Evolutionary conservation across 1,140 invertebrate species (phyloP).

Genomic region (Drosophila funebris): DNA sequence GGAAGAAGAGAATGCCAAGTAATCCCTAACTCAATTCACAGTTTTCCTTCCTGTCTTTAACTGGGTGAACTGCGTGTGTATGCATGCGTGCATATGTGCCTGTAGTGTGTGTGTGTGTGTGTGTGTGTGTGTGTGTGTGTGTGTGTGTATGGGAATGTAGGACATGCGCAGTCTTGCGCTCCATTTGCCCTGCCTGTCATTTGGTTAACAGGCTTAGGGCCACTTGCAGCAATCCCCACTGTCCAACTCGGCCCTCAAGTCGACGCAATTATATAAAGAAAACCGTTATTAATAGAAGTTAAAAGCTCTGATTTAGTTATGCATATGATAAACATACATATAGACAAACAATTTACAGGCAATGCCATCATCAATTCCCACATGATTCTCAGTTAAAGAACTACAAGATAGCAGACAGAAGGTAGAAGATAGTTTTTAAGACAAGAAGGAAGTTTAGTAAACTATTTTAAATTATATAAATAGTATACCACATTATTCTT

Average conservation of each 20-base stretch:
- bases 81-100: neutral
- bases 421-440: no score
- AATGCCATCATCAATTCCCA: no score
- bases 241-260: conserved; percentile 5
- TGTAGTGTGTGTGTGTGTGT: neutral
- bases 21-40: conserved; percentile 9
- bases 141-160: conserved; percentile 48
- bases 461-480: no score
- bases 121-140: neutral
- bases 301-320: neutral
- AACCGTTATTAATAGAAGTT: neutral
- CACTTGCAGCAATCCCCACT: conserved; percentile 46
- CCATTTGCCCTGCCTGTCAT: conserved; percentile 26
- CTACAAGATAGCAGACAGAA: no score
- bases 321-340: neutral
- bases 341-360: neutral
- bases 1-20: neutral
- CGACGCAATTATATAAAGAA: conserved; percentile 62
- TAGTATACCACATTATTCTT: no score
- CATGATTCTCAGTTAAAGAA: no score
- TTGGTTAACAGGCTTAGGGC: conserved; percentile 50
- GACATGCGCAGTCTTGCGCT: conserved; percentile 67
- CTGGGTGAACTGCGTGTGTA: conserved; percentile 26
- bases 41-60: conserved; percentile 23
- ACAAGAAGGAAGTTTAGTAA: no score